Conservation (phyloP, 53 echinoderm and acorn worm species). For the Hippasteria phrygiana region DNA sequence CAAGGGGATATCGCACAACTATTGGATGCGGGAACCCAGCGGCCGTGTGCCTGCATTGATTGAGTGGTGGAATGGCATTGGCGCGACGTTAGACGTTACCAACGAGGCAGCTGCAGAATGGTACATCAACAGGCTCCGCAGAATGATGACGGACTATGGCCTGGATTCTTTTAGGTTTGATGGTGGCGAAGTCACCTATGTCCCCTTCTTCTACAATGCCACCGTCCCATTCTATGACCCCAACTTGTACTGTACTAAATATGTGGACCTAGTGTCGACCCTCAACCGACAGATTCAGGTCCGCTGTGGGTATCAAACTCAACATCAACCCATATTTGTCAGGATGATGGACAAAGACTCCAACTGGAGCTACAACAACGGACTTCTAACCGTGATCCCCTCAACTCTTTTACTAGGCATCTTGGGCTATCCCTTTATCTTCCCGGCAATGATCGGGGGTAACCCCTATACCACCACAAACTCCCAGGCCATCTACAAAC, state of each 20-base stretch:
- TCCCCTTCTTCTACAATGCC: conserved; percentile 74
- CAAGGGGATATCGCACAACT: conserved; percentile 66
- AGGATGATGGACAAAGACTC: conserved; percentile 90
- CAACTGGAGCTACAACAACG: conserved; percentile 86
- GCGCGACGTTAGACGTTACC: conserved; percentile 72
- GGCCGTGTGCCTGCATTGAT: conserved; percentile 79
- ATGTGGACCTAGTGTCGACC: conserved; percentile 71
- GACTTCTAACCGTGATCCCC: conserved; percentile 87
- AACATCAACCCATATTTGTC: conserved; percentile 86
- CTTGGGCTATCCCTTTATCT: conserved; percentile 90
- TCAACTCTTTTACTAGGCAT: conserved; percentile 82
- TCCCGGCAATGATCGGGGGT: conserved; percentile 92
- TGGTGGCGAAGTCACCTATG: conserved; percentile 78
- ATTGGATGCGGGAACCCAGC: conserved; percentile 70
- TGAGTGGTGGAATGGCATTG: conserved; percentile 87
- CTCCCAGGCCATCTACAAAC: conserved; percentile 47
- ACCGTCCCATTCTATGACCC: conserved; percentile 75
- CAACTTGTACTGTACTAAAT: conserved; percentile 79
- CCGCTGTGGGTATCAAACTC: conserved; percentile 84
- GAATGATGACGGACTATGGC: conserved; percentile 66
- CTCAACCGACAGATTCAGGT: conserved; percentile 81
- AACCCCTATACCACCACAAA: conserved; percentile 68
- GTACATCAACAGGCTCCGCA: conserved; percentile 59
- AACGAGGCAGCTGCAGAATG: conserved; percentile 68
- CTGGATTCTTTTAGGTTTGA: conserved; percentile 87